Percentiles rank a stretch among this genome's conserved stretches.
Evolutionary conservation across 1,140 invertebrate species (phyloP).

Genomic region (Thalassaphorura encarpata): DNA sequence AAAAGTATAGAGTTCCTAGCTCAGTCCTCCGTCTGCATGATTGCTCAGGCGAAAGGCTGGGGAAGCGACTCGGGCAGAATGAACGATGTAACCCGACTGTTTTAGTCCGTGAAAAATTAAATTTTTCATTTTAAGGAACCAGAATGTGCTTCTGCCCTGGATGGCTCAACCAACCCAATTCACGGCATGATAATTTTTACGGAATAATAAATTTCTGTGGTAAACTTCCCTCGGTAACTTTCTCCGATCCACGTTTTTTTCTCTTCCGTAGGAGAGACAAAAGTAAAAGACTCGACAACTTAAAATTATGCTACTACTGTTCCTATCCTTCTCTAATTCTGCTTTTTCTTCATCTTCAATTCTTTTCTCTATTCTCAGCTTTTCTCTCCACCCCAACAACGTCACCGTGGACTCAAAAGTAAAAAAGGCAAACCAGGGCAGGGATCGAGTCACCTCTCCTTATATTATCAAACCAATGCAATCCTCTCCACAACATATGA

Average conservation of each 20-base stretch:
- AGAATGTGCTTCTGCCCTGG: slow-evolving; percentile 4
- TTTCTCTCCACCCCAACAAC: too few relatives aligned
- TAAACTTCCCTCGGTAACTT: slow-evolving; percentile 4
- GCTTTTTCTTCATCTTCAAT: background rate
- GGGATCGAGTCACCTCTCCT: too few relatives aligned
- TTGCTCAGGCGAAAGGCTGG: slow-evolving; percentile 31
- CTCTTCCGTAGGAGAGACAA: background rate
- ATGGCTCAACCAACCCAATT: slow-evolving; percentile 21
- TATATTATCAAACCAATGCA: too few relatives aligned
- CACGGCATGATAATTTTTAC: slow-evolving; percentile 34
- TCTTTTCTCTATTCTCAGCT: too few relatives aligned
- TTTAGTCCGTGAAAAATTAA: slow-evolving; percentile 33
- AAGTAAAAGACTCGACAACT: slow-evolving; percentile 27
- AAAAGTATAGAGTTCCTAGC: slow-evolving; percentile 11
- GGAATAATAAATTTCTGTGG: slow-evolving; percentile 34
- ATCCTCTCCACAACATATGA: too few relatives aligned
- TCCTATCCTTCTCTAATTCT: slow-evolving; percentile 12
- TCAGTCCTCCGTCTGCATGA: slow-evolving; percentile 25
- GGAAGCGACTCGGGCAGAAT: slow-evolving; percentile 21
- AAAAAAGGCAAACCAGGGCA: too few relatives aligned
- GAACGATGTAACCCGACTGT: slow-evolving; percentile 30
- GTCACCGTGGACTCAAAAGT: too few relatives aligned
- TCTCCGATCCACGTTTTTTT: background rate
- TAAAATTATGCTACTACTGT: slow-evolving; percentile 32
- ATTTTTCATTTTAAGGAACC: slow-evolving; percentile 32